Conservation (phyloP, 2,888 invertebrate genomes). For the Corbicula japonica region DNA sequence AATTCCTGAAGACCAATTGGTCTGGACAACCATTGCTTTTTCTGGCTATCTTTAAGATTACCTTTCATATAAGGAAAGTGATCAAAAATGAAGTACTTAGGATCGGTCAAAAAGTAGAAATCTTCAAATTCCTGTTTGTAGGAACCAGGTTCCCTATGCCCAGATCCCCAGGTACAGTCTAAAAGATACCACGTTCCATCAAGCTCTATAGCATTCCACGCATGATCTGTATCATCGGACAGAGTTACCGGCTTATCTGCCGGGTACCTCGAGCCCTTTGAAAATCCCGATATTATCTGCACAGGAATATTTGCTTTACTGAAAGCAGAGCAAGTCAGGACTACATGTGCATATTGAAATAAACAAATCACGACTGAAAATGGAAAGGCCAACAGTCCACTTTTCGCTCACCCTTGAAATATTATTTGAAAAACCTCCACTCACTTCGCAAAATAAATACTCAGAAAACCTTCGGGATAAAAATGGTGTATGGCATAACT, state of each 20-base stretch:
- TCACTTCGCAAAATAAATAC: too few species aligned
- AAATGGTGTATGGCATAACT: too few species aligned
- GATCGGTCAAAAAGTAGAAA: constrained; percentile 11
- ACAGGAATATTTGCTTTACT: constrained; percentile 48
- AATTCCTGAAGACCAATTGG: neutral
- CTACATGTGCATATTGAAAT: too few species aligned
- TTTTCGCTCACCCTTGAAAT: too few species aligned
- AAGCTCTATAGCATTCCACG: constrained; percentile 57
- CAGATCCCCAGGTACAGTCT: too few species aligned
- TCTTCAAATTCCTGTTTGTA: neutral
- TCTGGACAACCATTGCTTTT: neutral
- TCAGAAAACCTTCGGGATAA: too few species aligned
- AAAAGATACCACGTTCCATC: constrained; percentile 42
- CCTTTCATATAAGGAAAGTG: too few species aligned
- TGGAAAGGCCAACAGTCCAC: too few species aligned
- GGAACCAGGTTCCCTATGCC: constrained; percentile 19
- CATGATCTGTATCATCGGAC: constrained; percentile 38
- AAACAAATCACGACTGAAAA: too few species aligned
- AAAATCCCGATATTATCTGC: constrained; percentile 48
- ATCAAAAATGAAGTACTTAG: neutral
- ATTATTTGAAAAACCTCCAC: too few species aligned
- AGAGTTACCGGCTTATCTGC: constrained; percentile 31
- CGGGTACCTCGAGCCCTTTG: constrained; percentile 47
- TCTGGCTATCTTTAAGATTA: constrained; percentile 12
- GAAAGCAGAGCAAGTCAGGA: too few species aligned